A percentile compares a stretch with the other conserved stretches of the same genome.
phyloP scores from a whole-genome alignment of 2,888 invertebrate genomes.

The Cybosia mesomella region DNA sequence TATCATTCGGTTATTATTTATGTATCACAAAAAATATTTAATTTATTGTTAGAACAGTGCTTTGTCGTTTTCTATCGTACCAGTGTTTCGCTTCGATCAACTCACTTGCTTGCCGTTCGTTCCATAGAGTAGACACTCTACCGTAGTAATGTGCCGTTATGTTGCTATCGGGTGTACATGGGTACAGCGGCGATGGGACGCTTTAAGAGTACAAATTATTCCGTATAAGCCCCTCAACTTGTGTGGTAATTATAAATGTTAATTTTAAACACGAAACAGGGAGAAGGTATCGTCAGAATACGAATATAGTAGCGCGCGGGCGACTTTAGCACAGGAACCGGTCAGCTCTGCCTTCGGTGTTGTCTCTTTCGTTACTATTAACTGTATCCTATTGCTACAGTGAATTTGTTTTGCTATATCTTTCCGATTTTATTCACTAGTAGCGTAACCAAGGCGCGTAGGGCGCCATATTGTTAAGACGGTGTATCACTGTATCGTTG shows the following conservation, averaged over 20 bases:
- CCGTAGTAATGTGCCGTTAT: constrained; percentile 43
- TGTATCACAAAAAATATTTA: constrained; percentile 69
- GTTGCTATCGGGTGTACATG: constrained; percentile 52
- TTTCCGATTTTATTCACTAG: constrained; percentile 65
- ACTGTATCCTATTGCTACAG: constrained; percentile 84
- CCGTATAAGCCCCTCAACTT: constrained; percentile 88
- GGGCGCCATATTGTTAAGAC: constrained; percentile 40
- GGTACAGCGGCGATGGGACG: constrained; percentile 78
- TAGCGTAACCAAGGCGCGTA: constrained; percentile 47
- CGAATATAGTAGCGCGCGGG: constrained; percentile 69
- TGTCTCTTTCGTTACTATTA: constrained; percentile 76
- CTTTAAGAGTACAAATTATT: constrained; percentile 90
- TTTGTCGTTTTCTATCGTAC: constrained; percentile 64
- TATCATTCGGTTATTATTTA: constrained; percentile 74
- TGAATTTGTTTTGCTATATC: constrained; percentile 77
- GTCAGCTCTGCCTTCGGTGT: constrained; percentile 83
- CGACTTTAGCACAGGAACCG: constrained; percentile 66
- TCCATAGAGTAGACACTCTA: constrained; percentile 34
- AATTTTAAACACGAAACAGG: constrained; percentile 80
- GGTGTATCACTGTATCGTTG: constrained; percentile 58
- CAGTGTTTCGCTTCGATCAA: constrained; percentile 75
- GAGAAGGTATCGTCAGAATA: constrained; percentile 69
- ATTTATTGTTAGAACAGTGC: constrained; percentile 69
- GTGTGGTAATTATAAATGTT: constrained; percentile 82
- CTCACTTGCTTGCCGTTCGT: constrained; percentile 52